Percentiles rank a stretch among this genome's conserved stretches.
These are phyloP conservation scores for Calosoma granatense DNA, from an alignment of 1,140 invertebrate genomes.

Conservation along the genomic window DNA sequence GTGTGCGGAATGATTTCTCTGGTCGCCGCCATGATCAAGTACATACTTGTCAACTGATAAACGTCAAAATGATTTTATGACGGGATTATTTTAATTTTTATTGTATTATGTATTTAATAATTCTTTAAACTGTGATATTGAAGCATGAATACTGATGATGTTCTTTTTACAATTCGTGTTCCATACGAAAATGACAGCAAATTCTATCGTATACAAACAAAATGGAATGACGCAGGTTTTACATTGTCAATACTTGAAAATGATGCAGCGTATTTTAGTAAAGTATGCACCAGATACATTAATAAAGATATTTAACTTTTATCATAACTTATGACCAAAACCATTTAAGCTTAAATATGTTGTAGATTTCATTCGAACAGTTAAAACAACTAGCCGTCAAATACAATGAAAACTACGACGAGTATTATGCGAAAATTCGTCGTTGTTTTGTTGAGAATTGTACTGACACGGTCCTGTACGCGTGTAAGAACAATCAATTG, in stretches of 20 bases:
- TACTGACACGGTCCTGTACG: no score
- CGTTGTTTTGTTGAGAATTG: not conserved
- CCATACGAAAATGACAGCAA: not conserved
- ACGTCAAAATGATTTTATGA: no score
- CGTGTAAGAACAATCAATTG: not conserved
- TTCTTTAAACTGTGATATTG: no score
- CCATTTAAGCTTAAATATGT: not conserved
- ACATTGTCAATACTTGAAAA: constrained; percentile 3
- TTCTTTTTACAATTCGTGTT: not conserved
- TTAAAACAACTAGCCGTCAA: not conserved
- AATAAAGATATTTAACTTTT: not conserved
- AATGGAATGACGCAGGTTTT: constrained; percentile 11
- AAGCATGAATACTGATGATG: not conserved
- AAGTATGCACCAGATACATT: not conserved
- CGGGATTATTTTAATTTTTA: no score
- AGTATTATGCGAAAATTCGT: not conserved
- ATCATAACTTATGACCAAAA: not conserved
- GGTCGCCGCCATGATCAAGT: no score
- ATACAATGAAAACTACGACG: not conserved
- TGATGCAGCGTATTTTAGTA: not conserved
- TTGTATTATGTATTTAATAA: no score
- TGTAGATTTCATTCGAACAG: not conserved
- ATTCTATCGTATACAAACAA: constrained; percentile 6
- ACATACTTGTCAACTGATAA: no score
- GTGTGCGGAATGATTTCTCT: no score